Evolutionary conservation across 2,797 vertebrate species (phyloP).

Genomic region (Stomatorhinus walkeri): DNA sequence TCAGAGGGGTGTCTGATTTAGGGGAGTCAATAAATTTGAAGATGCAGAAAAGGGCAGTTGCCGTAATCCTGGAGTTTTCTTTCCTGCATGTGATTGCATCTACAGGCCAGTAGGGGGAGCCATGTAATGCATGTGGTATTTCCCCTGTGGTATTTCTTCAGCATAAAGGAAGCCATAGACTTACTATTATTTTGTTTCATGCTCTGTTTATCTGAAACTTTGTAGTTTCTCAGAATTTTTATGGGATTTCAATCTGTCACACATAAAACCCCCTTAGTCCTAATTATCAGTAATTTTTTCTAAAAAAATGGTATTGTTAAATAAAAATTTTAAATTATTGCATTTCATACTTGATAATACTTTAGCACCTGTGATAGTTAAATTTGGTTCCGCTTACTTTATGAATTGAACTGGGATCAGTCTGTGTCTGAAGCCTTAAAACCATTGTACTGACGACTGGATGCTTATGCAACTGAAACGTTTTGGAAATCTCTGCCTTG

Average conservation of each 20-base stretch:
- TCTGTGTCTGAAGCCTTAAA: not conserved
- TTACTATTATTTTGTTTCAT: not conserved
- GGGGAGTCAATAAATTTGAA: not conserved
- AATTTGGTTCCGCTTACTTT: not conserved
- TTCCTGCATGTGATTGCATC: not conserved
- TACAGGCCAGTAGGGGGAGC: slow-evolving; percentile 37
- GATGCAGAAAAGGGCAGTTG: not conserved
- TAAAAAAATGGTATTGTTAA: not conserved
- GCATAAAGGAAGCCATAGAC: not conserved
- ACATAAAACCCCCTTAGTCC: not conserved
- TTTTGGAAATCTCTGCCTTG: not conserved
- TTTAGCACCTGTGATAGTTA: not conserved
- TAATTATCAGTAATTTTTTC: not conserved
- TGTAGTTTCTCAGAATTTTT: not conserved
- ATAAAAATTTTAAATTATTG: not conserved
- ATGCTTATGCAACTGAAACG: not conserved
- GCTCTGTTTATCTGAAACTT: not conserved
- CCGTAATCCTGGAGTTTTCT: not conserved
- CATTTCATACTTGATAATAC: not conserved
- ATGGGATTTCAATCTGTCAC: not conserved
- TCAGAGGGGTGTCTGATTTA: not conserved
- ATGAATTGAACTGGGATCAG: not conserved
- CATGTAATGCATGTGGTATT: not conserved
- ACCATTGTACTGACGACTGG: not conserved
- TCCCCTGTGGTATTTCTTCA: not conserved